phyloP scores from a whole-genome alignment of 2,113 vertebrate species.

The Myiagra hebetior region DNA sequence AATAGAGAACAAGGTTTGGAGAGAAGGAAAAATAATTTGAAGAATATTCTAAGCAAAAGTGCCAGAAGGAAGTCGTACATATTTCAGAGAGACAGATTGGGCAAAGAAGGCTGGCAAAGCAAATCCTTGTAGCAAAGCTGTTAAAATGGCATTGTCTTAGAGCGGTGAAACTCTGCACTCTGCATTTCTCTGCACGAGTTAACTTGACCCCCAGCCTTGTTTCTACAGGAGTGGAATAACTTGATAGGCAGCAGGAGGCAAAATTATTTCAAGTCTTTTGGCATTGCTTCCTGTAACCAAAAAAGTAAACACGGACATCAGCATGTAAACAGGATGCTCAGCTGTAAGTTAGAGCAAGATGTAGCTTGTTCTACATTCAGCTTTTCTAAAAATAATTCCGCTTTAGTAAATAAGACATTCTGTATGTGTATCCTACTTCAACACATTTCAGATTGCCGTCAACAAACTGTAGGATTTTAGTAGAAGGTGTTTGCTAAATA shows the following conservation, averaged over 20 bases:
- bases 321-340: slow-evolving; percentile 51
- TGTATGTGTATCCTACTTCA: slow-evolving; percentile 51
- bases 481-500: slow-evolving; percentile 62
- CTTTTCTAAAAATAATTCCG: slow-evolving; percentile 43
- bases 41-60: background rate
- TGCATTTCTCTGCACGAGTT: background rate
- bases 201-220: slow-evolving; percentile 28
- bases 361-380: slow-evolving; percentile 50
- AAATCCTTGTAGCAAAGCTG: background rate
- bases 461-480: slow-evolving; percentile 54
- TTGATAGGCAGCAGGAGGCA: background rate
- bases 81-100: slow-evolving; percentile 20
- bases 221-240: slow-evolving; percentile 12
- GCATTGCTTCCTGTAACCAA: slow-evolving; percentile 23
- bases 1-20: background rate
- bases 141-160: slow-evolving; percentile 13
- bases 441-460: slow-evolving; percentile 55
- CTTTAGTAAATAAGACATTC: slow-evolving; percentile 56
- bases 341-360: slow-evolving; percentile 60
- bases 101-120: slow-evolving; percentile 7
- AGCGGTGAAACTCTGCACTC: background rate
- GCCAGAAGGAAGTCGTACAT: background rate
- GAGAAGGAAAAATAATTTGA: background rate
- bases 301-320: slow-evolving; percentile 38
- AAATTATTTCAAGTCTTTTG: slow-evolving; percentile 33